Conservation (phyloP, 2,113 vertebrate genomes). For the Vulpes ferrilata region DNA sequence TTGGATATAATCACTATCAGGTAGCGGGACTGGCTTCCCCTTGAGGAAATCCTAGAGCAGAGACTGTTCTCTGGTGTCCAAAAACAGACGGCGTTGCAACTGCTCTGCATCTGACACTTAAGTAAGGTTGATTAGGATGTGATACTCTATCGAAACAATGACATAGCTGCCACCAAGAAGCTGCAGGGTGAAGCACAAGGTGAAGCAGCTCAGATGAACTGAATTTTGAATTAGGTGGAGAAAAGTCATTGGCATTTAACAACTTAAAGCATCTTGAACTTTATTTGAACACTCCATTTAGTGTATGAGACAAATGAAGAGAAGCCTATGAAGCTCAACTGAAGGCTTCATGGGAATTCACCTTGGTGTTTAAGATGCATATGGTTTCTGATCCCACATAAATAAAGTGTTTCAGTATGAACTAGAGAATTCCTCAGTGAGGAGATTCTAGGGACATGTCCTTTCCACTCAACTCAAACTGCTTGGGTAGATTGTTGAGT, state of each 20-base stretch:
- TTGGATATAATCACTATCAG: not conserved
- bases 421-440: not conserved
- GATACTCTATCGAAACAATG: not conserved
- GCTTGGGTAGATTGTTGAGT: not conserved
- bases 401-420: not conserved
- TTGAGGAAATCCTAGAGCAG: conserved; percentile 8
- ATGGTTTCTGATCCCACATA: not conserved
- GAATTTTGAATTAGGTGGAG: not conserved
- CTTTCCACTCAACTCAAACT: not conserved
- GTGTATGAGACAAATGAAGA: not conserved
- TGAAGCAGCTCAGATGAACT: not conserved
- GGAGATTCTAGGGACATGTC: not conserved
- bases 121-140: not conserved
- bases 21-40: not conserved
- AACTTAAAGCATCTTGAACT: not conserved
- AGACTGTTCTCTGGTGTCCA: not conserved
- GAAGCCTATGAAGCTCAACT: not conserved
- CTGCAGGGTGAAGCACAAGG: not conserved
- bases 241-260: not conserved
- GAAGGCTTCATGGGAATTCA: not conserved
- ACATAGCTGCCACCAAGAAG: not conserved
- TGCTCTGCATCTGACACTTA: not conserved
- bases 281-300: not conserved
- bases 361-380: not conserved
- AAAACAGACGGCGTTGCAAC: not conserved